These are phyloP conservation scores for Gallirallus australis DNA, from an alignment of 2,797 vertebrate genomes.

Conservation along the genomic window DNA sequence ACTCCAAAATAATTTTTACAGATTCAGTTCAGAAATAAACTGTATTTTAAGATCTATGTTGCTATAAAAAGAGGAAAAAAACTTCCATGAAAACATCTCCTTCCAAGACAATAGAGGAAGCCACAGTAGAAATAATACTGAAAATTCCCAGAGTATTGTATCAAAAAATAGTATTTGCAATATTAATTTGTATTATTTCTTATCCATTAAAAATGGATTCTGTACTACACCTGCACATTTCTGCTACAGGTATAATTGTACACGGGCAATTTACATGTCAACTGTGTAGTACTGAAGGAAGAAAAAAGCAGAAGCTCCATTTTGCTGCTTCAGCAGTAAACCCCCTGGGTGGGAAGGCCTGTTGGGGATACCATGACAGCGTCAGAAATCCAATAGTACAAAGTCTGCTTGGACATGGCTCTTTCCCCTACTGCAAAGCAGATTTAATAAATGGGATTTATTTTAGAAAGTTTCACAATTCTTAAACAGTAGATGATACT, in stretches of 20 bases:
- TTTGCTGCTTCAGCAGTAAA: neutral
- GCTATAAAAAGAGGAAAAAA: constrained; percentile 22
- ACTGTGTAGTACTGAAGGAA: neutral
- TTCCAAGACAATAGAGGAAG: constrained; percentile 19
- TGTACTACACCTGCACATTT: neutral
- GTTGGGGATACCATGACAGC: constrained; percentile 31
- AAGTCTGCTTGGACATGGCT: constrained; percentile 11
- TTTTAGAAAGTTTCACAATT: constrained; percentile 74
- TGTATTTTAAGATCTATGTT: neutral
- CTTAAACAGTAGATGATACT: constrained; percentile 69
- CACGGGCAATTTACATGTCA: neutral
- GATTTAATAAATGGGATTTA: constrained; percentile 65
- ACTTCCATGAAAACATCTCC: neutral
- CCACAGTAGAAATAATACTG: neutral
- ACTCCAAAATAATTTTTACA: neutral
- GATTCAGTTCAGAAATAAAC: neutral
- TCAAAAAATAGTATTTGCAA: neutral
- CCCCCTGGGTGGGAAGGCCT: neutral
- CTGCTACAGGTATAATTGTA: neutral
- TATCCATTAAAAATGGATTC: neutral
- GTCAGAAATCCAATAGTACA: constrained; percentile 29
- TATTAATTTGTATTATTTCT: no score
- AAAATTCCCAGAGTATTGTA: neutral
- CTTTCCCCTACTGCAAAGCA: constrained; percentile 64
- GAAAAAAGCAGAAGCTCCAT: neutral